Evolutionary conservation across 2,797 vertebrate species (phyloP), one percentile per base, ranked within the genome.

Genomic region (Sylvia borin): DNA sequence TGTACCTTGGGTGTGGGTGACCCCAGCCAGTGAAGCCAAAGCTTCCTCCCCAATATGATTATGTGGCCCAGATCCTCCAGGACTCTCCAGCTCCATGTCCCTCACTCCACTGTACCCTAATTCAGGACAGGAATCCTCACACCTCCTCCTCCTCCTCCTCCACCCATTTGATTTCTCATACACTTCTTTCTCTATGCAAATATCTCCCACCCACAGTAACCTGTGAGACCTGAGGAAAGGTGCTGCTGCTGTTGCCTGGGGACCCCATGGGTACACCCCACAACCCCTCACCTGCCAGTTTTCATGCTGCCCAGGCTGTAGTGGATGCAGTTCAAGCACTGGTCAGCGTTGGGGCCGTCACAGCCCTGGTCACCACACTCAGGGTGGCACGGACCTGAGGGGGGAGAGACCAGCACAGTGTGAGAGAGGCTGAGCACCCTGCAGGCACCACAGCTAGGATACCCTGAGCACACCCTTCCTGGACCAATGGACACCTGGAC

Each of bases 311-410:
- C 98, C 83, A 98, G 97, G 94, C 98, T 99, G 97, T 98, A 99
- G 97, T 99, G 98, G 97, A 99, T 88, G 65, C 99, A 99, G 97
- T 98, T 99, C 93, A 99, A 97, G 91, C 99, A 99, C 90, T 99
- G 99, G 82, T 98, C 98, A 0, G 98, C 97, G 0, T 95, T 97
- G 61, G 99, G 98, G 18, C 99, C 99, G 0, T 99, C 99, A 0
- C 99, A 99, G 96, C 98, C 98, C 97, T 99, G 98, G 96, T 98
- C 97, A 5, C 98, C 98, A 32, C 99, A 99, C 90, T 99, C 98
- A 0, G 92, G 97, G 93, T 99, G 98, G 93, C 99, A 99, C 0
- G 93, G 95, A 89, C 99, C 99, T 98, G 89, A 21, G 36, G 27
- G 62, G 12, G 27, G 34, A 91, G 29, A 89, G 27, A 68, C 2